Evolutionary conservation across 2,797 vertebrate species (phyloP).

Genomic region (Psittacula derbiana): DNA sequence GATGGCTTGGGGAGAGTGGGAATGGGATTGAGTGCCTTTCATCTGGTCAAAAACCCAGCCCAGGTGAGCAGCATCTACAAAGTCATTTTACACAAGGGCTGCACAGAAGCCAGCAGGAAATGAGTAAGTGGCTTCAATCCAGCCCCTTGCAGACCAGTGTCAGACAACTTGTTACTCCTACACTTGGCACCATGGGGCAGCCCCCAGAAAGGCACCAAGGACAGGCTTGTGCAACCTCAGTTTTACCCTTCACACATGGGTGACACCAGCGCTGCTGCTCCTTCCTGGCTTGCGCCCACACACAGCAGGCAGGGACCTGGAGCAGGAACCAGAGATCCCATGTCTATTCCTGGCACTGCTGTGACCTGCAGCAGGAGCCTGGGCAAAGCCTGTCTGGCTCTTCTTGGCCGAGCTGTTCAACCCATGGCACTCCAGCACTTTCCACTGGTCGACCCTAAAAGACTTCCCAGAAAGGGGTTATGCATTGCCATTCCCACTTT

Average conservation of each 20-base stretch:
- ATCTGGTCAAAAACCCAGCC: not conserved
- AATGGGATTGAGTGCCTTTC: not conserved
- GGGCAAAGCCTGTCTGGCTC: not conserved
- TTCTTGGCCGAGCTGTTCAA: not conserved
- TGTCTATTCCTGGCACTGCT: conserved; percentile 4
- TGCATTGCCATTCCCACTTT: not conserved
- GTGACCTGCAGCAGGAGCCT: not conserved
- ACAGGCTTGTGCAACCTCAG: accelerated
- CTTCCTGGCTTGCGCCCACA: not conserved
- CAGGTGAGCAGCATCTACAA: not conserved
- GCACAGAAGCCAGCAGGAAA: not conserved
- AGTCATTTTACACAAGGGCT: not conserved
- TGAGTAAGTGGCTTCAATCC: not conserved
- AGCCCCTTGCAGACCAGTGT: not conserved
- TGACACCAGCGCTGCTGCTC: not conserved
- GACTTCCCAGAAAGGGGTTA: not conserved
- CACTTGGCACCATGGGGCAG: not conserved
- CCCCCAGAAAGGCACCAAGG: not conserved
- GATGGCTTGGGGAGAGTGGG: not conserved
- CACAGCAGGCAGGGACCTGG: not conserved
- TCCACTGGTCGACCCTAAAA: not conserved
- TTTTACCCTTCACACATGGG: not conserved
- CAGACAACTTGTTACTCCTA: not conserved
- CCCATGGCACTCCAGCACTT: not conserved
- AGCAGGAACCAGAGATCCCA: not conserved